A percentile compares a stretch with the other conserved stretches of the same genome.
Evolutionary conservation across 2,113 vertebrate genomes (phyloP).

Genomic region (Canis aureus): DNA sequence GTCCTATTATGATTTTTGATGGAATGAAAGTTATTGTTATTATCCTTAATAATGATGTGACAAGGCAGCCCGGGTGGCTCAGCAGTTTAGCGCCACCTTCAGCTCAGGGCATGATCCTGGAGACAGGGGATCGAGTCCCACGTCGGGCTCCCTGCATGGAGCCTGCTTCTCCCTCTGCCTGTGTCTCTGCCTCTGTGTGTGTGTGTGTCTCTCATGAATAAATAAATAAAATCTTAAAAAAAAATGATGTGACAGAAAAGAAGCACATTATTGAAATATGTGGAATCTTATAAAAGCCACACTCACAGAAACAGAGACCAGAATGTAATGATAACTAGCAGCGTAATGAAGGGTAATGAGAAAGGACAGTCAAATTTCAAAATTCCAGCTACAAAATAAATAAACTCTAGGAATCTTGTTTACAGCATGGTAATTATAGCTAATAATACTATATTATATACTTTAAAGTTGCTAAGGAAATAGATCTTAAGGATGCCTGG

Average conservation of each 20-base stretch:
- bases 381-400: not conserved
- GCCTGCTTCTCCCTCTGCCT: no score
- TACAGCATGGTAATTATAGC: not conserved
- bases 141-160: no score
- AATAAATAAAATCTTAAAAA: no score
- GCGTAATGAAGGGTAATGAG: not conserved
- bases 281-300: not conserved
- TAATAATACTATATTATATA: not conserved
- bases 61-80: no score
- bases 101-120: no score
- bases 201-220: no score
- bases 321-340: not conserved
- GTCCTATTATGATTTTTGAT: not conserved
- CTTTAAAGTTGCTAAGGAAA: not conserved
- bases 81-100: no score
- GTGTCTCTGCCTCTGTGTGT: no score
- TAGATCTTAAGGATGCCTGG: not conserved
- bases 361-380: not conserved
- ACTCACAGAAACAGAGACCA: not conserved
- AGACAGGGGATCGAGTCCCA: no score
- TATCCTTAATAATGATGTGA: not conserved
- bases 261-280: not conserved
- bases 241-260: not conserved
- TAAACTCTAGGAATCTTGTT: not conserved
- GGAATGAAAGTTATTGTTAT: not conserved